Evolutionary conservation across 2,797 vertebrate species (phyloP), one percentile per base, ranked within the genome.

Genomic region (Phataginus tetradactyla): DNA sequence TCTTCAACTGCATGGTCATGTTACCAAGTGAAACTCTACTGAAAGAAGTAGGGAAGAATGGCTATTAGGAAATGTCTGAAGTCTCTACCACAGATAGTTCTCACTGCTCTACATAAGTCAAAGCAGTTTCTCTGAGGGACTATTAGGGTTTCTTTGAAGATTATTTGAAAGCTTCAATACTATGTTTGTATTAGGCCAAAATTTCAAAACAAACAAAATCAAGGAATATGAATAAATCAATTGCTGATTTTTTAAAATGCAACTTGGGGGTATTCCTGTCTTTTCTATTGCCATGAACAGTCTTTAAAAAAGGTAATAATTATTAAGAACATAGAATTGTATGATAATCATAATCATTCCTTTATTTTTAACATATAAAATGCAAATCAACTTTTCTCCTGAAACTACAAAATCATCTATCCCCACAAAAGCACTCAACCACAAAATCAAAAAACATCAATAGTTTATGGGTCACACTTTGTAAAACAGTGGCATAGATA

Each of bases 391-490:
- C 13, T 92, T 92, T 80, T 91, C 42, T 91, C 53, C 59, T 68
- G 25, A 68, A 85, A 85, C 29, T 85, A 95, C 4, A 93, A 75
- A 72, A 90, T 86, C 37, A 89, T 39, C n/a, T 86, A 90, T 39
- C 20, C 2, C 29, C 11, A 79, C 15, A 85, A 93, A 96, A 88
- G 37, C 59, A 84, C 18, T 71, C 57, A 86, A 92, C 6, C 51
- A 94, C 42, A 94, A 84, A 95, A 85, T 86, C 32, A 83, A 55
- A 14, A 96, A 93, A 7, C 23, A 92, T 14, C 34, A 69, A n/a
- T 55, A 93, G 93, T 63, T 78, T 57, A 80, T 0, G 5, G 78
- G 21, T 42, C 45, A 90, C 6, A 49, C 3, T 92, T 61, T 75
- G 7, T 23, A 80, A 96, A 95, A 87, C 4, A 88, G 5, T 34